Conservation (phyloP, 2,113 vertebrate species). For the Scomber japonicus region DNA sequence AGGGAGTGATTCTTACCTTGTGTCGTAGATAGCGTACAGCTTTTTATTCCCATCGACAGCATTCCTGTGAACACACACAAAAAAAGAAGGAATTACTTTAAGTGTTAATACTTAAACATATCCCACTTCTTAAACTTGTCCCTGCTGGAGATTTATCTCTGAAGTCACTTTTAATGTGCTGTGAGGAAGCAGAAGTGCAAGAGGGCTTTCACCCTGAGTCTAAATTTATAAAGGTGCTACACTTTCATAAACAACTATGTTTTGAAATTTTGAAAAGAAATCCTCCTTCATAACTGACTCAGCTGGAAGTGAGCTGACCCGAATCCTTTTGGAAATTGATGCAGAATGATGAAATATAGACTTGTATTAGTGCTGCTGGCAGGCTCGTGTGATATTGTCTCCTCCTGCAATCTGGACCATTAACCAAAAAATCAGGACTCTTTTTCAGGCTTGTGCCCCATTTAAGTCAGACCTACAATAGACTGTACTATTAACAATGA, state of each 20-base stretch:
- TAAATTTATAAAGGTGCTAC: background rate
- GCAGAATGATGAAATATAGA: background rate
- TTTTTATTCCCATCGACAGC: constrained; percentile 94
- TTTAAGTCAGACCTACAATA: constrained; percentile 23
- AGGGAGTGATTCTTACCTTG: constrained; percentile 86
- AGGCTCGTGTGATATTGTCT: constrained; percentile 15
- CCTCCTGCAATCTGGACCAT: constrained; percentile 40
- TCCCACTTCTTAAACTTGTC: background rate
- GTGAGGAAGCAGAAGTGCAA: background rate
- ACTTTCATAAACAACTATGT: constrained; percentile 1
- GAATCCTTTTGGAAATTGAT: constrained; percentile 1
- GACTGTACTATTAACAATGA: background rate
- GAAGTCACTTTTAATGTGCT: background rate
- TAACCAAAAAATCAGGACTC: constrained; percentile 22
- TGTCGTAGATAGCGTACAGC: constrained; percentile 94
- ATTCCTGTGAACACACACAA: constrained; percentile 88
- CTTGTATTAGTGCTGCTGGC: constrained; percentile 12
- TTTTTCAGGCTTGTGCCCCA: constrained; percentile 44
- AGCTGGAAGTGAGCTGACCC: background rate
- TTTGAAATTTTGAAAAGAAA: constrained; percentile 18
- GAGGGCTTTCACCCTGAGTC: background rate
- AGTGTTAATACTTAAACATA: background rate
- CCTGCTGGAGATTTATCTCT: background rate
- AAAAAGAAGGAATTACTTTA: constrained; percentile 23
- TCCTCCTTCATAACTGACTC: background rate